A percentile compares a stretch with the other conserved stretches of the same genome.
Conservation (phyloP, 30 jellyfish, hydroid and myxozoan species). For the Aurelia aurita region DNA sequence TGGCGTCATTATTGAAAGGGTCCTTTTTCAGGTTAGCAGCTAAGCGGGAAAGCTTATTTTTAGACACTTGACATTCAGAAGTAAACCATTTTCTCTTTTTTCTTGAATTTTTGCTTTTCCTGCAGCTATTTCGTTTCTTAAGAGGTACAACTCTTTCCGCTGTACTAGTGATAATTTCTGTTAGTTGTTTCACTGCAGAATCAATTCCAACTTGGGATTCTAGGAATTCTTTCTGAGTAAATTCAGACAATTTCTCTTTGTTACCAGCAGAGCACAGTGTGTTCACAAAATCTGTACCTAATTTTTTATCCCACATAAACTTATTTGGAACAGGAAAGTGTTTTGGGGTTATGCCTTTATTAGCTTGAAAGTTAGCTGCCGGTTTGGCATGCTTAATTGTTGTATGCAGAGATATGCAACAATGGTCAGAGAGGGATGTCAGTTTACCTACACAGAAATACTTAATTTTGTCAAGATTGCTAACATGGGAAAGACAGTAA, state of each 20-base stretch:
- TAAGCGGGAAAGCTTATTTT: too few relatives aligned
- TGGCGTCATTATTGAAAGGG: background rate
- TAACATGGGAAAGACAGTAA: background rate
- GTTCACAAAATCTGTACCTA: background rate
- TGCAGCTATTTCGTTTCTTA: too few relatives aligned
- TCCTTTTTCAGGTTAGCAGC: background rate
- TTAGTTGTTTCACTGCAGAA: background rate
- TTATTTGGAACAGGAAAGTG: constrained; percentile 1
- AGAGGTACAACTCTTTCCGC: too few relatives aligned
- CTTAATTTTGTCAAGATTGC: background rate
- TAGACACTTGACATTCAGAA: too few relatives aligned
- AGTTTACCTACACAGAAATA: background rate
- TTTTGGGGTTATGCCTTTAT: background rate
- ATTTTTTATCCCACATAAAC: background rate
- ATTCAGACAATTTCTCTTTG: background rate
- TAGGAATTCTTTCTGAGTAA: background rate
- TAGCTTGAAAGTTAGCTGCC: background rate
- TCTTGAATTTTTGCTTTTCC: background rate
- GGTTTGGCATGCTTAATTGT: background rate
- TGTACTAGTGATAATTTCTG: background rate
- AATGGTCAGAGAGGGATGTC: constrained; percentile 5
- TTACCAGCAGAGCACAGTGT: background rate
- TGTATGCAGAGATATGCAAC: background rate
- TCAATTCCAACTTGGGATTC: background rate
- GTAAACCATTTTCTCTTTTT: background rate